Base-by-base conservation (phyloP, 1,140 invertebrate species). In the Acyrthosiphon pisum region DNA sequence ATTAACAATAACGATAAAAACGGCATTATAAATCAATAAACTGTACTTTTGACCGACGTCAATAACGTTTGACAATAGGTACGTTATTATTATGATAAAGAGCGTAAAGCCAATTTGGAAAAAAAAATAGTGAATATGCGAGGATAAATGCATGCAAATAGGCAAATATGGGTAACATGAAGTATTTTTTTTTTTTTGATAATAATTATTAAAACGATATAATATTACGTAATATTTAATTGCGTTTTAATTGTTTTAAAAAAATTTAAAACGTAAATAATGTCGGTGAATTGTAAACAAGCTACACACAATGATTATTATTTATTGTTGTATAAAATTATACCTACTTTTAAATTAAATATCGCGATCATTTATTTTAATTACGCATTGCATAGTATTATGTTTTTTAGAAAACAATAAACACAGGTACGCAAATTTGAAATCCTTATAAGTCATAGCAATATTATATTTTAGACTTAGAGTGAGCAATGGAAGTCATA, bases 1-100 rank as follows among this genome's bases (percentile, higher is more conserved):
- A 89, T 89, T 26, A 56, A 53, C n/a, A 56, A 53, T 89, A 88
- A 88, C 2, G n/a, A 87, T 30, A 18, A 20, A n/a, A 87, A 87
- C 41, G 3, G 44, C 26, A 9, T 30, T 84, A 44, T 26, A 9
- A 44, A 84, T 41, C 35, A 41, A 41, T 84, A 84, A 22, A 84
- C 22, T 53, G 20, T 53, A 20, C 48, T 7, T 53, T 53, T 3
- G 50, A 23, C 50, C 20, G 50, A 23, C 50, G 22, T 53, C 20
- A 53, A 53, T 53, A 53, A 53, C 22, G 50, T 53, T 53, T 22
- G 22, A 53, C 50, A 53, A 53, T 53, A 50, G 48, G 14, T 50
- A 23, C 22, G 41, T 44, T 35, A 76, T 76, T 35, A 76, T 76
- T 76, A n/a, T 76, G 4, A 76, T n/a, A 14, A 76, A 6, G 14